Evolutionary conservation across 1,140 invertebrate genomes (phyloP), one percentile per base, ranked within the genome.

Genomic region (Cyclina sinensis): DNA sequence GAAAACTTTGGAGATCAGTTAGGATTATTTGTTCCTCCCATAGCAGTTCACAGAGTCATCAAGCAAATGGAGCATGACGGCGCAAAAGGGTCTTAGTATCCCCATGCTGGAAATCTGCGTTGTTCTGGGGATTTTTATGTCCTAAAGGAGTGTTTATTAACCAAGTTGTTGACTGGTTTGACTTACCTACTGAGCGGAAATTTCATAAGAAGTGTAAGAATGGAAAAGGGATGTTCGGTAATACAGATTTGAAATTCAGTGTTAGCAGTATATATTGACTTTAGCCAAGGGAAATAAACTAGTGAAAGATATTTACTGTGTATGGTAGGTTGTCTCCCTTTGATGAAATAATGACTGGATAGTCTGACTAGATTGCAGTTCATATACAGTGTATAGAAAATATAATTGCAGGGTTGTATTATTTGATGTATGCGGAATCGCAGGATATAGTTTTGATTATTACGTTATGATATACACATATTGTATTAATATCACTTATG

Each of bases 161-260:
- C 3, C 12, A 68, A 21, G 76, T 88, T n/a, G 70, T 35, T 18
- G 39, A 70, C 37, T 68, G 37, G 21, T 21, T 80, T 43, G n/a
- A 54, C 48, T 39, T 88, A 18, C 37, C 76, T 37, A 30, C 24
- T 1, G 46, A 81, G 5, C 68, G 73, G 43, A 12, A 12, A 30
- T 81, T 24, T 37, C 81, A 70, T 81, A 18, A 18, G 11, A 9
- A 4, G 43, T 83, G 80, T 68, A 37, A 37, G 43, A 83, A 68
- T 24, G 80, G 62, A 12, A 83, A 83, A 48, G 80, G 80, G 2
- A 83, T 83, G 2, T 83, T 83, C 48, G 80, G 80, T 24, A 83
- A 83, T 68, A 21, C 30, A 5, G 59, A 83, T 83, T 68, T 83
- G 9, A 35, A 65, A 32, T 81, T 81, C 5, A 18, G 54, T 59